Base-by-base conservation (phyloP, 2,888 invertebrate genomes). In the Fabriciana adippe region DNA sequence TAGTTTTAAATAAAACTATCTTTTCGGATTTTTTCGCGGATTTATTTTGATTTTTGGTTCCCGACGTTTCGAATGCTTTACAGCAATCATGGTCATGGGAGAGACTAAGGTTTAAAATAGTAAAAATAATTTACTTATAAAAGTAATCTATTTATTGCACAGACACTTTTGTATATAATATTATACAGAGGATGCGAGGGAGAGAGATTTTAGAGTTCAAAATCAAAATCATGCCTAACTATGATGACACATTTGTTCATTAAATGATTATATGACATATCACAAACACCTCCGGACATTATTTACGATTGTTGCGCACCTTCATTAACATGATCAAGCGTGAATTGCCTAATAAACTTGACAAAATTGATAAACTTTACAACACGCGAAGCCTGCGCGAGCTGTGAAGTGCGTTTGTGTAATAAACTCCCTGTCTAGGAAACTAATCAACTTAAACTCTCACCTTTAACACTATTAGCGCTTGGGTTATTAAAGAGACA, bases 351-450 rank as follows among this genome's bases (percentile, higher is more conserved):
- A 81, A 80, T 82, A 80, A 81, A 82, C 72, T 79, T 79, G 72
- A 80, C 81, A 81, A 82, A 83, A 81, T 79, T 79, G 73, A 79
- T 79, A 76, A 79, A 75, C 70, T 83, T 84, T 85, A 84, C 79
- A 79, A 79, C 76, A 78, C 64, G 63, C 72, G 72, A 72, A 73
- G 63, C 35, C 67, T 50, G 64, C 45, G 45, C 65, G 35, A 62
- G 60, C 56, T 45, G 51, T 13, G 51, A 35, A 66, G 61, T 64
- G 41, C 53, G 57, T 64, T 66, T 50, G 62, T 62, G 57, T 63
- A 66, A 70, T 68, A 61, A 68, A 47, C 69, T 66, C 73, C 67
- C 69, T 68, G 69, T 79, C 76, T 74, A 71, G 71, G 78, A 78
- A 79, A 74, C 16, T 50, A 67, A 70, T 68, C 55, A 56, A 61